phyloP scores from a whole-genome alignment of 1,140 invertebrate genomes.

The Mercenaria mercenaria region DNA sequence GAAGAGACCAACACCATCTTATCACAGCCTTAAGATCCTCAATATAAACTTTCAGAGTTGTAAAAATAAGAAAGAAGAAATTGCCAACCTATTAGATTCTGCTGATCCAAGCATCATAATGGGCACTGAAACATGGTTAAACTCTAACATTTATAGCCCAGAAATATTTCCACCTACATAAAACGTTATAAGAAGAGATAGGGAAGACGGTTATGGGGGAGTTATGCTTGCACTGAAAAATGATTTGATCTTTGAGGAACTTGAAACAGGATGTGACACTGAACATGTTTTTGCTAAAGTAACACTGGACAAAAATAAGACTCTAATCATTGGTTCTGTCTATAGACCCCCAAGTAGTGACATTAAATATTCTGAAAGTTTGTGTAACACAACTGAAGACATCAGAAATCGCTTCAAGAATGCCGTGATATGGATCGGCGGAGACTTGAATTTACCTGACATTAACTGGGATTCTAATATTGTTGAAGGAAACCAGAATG shows the following conservation, averaged over 20 bases:
- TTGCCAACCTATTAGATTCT: constrained; percentile 33
- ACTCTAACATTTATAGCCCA: neutral
- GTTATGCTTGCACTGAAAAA: constrained; percentile 24
- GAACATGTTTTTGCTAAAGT: constrained; percentile 17
- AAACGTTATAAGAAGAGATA: constrained; percentile 24
- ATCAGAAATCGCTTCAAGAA: neutral
- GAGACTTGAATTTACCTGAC: constrained; percentile 51
- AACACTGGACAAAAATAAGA: neutral
- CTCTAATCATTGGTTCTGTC: neutral
- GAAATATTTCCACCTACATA: constrained; percentile 37
- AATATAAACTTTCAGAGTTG: constrained; percentile 38
- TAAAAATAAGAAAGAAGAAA: constrained; percentile 45
- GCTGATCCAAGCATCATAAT: constrained; percentile 26
- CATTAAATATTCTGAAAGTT: neutral
- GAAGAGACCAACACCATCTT: neutral
- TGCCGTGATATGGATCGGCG: constrained; percentile 39
- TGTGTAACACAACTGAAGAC: neutral
- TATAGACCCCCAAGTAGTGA: neutral
- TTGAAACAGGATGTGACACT: neutral
- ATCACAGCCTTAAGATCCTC: neutral
- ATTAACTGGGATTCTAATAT: neutral
- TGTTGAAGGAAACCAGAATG: neutral
- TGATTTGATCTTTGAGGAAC: neutral
- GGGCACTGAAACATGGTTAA: constrained; percentile 43
- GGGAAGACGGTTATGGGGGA: constrained; percentile 33